phyloP scores from a whole-genome alignment of 1,140 invertebrate genomes.

The Hermetia illucens region DNA sequence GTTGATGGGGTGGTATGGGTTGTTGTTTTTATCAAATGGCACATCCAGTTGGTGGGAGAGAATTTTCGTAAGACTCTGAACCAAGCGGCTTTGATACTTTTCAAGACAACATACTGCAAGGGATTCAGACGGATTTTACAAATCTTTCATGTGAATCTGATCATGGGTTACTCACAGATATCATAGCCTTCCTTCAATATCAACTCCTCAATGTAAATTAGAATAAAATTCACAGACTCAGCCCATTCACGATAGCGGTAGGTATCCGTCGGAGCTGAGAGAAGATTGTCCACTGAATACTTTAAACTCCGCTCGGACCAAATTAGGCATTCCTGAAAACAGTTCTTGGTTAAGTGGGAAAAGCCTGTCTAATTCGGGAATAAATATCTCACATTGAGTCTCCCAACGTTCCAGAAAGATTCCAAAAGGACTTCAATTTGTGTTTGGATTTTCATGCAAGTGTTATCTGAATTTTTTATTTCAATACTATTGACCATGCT shows the following conservation, averaged over 20 bases:
- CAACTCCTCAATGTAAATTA: constrained; percentile 50
- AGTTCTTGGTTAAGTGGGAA: too few relatives aligned
- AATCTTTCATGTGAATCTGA: not conserved
- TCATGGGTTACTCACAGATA: constrained; percentile 25
- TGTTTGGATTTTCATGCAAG: constrained; percentile 9
- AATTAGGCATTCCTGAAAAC: constrained; percentile 45
- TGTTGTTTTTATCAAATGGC: constrained; percentile 33
- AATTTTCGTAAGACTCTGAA: constrained; percentile 59
- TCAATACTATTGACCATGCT: constrained; percentile 32
- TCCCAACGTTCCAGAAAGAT: constrained; percentile 45
- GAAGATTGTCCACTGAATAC: constrained; percentile 42
- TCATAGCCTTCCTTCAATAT: constrained; percentile 39
- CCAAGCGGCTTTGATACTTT: constrained; percentile 41
- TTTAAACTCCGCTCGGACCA: constrained; percentile 62
- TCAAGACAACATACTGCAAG: constrained; percentile 37
- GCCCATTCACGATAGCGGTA: constrained; percentile 45
- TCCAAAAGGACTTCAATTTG: constrained; percentile 53
- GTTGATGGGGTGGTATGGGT: constrained; percentile 49
- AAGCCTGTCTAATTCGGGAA: too few relatives aligned
- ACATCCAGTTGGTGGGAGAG: constrained; percentile 56
- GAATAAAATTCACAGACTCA: constrained; percentile 44
- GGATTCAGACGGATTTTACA: constrained; percentile 11
- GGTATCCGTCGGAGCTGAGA: constrained; percentile 33
- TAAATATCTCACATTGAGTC: constrained; percentile 13
- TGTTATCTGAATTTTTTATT: constrained; percentile 38